Base-by-base conservation (phyloP, 2,113 vertebrate genomes). In the Struthio camelus region DNA sequence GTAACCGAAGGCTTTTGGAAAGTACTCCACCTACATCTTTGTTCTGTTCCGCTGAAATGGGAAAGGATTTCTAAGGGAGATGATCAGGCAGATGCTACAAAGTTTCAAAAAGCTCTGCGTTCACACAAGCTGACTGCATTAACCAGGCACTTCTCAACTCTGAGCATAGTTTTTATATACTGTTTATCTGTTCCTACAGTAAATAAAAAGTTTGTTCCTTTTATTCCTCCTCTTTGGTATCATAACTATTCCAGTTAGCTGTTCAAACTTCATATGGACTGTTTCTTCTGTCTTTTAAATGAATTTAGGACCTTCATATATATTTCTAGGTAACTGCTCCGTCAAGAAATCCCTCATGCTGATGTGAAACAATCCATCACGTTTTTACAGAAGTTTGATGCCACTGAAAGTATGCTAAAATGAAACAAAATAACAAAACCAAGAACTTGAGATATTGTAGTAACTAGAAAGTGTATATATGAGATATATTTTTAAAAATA, bases 81-180 rank as follows among this genome's bases (percentile, higher is more conserved):
- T 70, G 90, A 76, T 69, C 56, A 79, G 80, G 48, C 83, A 94
- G 73, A 93, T 90, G 80, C 84, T 87, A 79, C 92, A 95, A 91
- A 86, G 70, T 77, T 94, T 97, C 92, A 85, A 71, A 95, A 93
- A 89, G 81, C 59, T 95, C 64, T 59, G 46, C 1, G 1, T 72
- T 94, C 64, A 18, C 83, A 75, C 20, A 48, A 34, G 38, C 75
- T 82, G 70, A 73, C 59, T 80, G 86, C 85, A 92, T 95, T 92
- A 94, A 91, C 59, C 79, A 91, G 48, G 32, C 75, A 78, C 30
- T 96, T 94, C 59, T 24, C 71, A 67, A 71, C 58, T 97, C 64
- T 46, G 20, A 70, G 72, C 27, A 28, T 59, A 34, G 38, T 62
- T 94, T 84, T 90, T 73, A 42, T 64, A 70, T 46, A n/a, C 22